Base-by-base conservation (phyloP, 2,888 invertebrate genomes). In the Neoitamus cyanurus region DNA sequence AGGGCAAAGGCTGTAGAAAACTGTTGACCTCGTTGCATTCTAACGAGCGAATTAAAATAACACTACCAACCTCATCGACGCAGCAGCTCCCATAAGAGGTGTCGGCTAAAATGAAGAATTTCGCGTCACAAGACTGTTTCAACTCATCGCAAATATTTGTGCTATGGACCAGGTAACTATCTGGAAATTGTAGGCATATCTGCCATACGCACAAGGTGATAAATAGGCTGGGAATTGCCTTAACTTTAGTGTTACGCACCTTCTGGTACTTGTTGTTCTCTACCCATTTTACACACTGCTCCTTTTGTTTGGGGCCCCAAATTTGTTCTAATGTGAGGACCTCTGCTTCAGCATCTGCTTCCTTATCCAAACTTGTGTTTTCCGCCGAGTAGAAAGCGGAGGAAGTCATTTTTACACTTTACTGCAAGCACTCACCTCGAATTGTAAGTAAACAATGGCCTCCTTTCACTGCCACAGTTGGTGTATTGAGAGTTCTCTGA, bases 131-230 rank as follows among this genome's bases (percentile, higher is more conserved):
- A 82, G 89, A 88, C 30, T 90, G 89, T 86, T 92, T 92, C 4
- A 94, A 90, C 88, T 93, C 93, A 46, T 93, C 92, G 85, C 94
- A 94, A 85, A 98, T 93, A 85, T 92, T 91, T 2, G 94, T 93
- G 85, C 97, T 94, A 88, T 95, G 93, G 28, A 91, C 89, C 83
- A 98, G 92, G 84, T 97, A 92, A 77, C 94, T 93, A 91, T 98
- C 98, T 7, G 98, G 97, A 91, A 98, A 97, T 92, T 98, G 98
- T 69, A 98, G 92, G 87, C 97, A 97, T 42, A 97, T 94, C 97
- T 97, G 88, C 31, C 90, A 89, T 85, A 87, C 58, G 1, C 15
- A 28, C n/a, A 31, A 80, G n/a, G 20, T 20, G 9, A n/a, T n/a
- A n/a, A 58, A 37, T 68, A 3, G 25, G 28, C 4, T 42, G 31